Base-by-base conservation (phyloP, 2,797 vertebrate genomes). In the Channallabes apus region DNA sequence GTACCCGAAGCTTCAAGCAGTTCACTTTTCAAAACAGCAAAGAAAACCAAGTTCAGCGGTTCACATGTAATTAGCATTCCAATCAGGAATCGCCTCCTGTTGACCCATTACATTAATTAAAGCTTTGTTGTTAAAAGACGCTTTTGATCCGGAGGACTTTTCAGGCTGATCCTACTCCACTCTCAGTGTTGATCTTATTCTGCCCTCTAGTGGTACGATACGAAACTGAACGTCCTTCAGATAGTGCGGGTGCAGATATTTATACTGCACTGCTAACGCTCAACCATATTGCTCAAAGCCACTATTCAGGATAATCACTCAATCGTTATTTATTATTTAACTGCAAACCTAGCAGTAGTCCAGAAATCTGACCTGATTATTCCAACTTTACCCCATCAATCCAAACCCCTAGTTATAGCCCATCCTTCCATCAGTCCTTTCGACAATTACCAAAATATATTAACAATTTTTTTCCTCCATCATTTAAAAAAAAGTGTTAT, bases 191-290 rank as follows among this genome's bases (percentile, higher is more conserved):
- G 90, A 94, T 87, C 88, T 91, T 89, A 85, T 84, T 87, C 77
- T 86, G 91, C 92, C 94, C 93, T 94, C 95, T 95, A 92, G 93
- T 94, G 95, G 90, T 64, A 3, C 29, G 6, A 72, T 22, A 61
- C 12, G 62, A 65, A 81, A 87, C 11, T 38, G 27, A 68, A n/a
- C 3, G 29, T 24, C 27, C 64, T 61, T 32, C 9, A 11, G 1
- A 27, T 17, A 2, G 32, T 15, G 24, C 61, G 6, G 22, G n/a
- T 24, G 22, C 15, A 73, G 14, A 41, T 64, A 1, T 65, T 51
- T 20, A 29, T 51, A 17, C 5, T 38, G 56, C 56, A 17, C 76
- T 32, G 15, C 14, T 12, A 15, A 41, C 62, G 8, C 22, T 79
- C 58, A 61, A 24, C 22, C 20, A 29, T 76, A 77, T 14, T 14